Base-by-base conservation (phyloP, 2,888 invertebrate genomes). In the Nowickia ferox region DNA sequence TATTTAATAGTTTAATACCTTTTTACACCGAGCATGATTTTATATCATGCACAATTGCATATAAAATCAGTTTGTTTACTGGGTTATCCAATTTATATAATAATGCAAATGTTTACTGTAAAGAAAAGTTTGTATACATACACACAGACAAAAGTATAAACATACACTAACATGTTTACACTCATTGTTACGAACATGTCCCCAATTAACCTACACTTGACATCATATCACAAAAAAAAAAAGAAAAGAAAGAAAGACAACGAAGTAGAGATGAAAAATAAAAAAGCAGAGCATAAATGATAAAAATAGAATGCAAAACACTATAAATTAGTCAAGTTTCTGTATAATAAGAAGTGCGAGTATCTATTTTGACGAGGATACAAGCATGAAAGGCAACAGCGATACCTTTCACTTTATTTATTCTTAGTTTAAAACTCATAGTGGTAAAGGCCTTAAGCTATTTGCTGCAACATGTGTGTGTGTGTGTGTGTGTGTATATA, bases 131-230 rank as follows among this genome's bases (percentile, higher is more conserved):
- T 57, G n/a, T 40, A 30, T 13, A 61, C 38, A 40, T 4, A n/a
- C 2, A 15, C 22, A n/a, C 48, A n/a, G 9, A 19, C 19, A 19
- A 19, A 44, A 44, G 15, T 46, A 8, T 9, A 13, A 19, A 11
- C 61, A 42, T 19, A 57, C 40, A 55, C 42, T 8, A 0, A 30
- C n/a, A 53, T 40, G 40, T 48, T 15, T 57, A n/a, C 30, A 30
- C 22, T 19, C 48, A 80, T 30, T 30, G 17, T 51, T 42, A 66
- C 38, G 51, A 71, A 78, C 59, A 68, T 75, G 85, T 11, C 76
- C 74, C 63, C 85, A 85, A 85, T 85, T 85, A 85, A 82, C 82
- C 85, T 78, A 85, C 61, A 85, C 85, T 85, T 85, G 82, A 85
- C 85, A 85, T 82, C 55, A 75, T 82, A 69, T 77, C 66, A 68